Conservation (phyloP, 2,888 invertebrate genomes). For the Drosophila meridionalis region DNA sequence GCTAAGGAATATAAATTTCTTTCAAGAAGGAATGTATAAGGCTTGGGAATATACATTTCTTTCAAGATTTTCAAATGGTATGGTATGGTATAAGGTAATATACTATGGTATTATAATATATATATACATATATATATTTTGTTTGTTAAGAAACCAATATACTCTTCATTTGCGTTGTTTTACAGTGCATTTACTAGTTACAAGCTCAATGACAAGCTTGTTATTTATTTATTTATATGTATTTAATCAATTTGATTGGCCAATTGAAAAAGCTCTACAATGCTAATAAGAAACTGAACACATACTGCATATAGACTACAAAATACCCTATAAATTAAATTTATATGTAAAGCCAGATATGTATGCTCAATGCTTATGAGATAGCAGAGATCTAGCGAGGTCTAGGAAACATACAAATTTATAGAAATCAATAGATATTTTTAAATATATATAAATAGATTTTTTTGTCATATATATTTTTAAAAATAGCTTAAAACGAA, state of each 20-base stretch:
- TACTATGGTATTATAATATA: too few relatives aligned
- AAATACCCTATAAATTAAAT: slow-evolving; percentile 1
- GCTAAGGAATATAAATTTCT: too few relatives aligned
- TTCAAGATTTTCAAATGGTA: too few relatives aligned
- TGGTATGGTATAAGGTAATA: too few relatives aligned
- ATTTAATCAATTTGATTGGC: slow-evolving; percentile 22
- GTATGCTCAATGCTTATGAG: not conserved
- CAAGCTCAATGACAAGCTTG: slow-evolving; percentile 3
- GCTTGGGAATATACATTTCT: too few relatives aligned
- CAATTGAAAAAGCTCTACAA: slow-evolving; percentile 36
- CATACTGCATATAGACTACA: not conserved
- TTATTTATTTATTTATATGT: too few relatives aligned
- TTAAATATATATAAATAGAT: not conserved
- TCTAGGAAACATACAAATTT: not conserved
- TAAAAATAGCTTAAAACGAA: not conserved
- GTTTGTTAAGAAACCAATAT: not conserved
- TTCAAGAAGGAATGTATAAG: too few relatives aligned
- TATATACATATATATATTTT: too few relatives aligned
- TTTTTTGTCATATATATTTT: not conserved
- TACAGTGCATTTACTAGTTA: not conserved
- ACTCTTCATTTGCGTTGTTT: not conserved
- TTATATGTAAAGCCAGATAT: not conserved
- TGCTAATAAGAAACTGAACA: not conserved
- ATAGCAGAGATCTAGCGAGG: too few relatives aligned
- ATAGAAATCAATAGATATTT: not conserved